Percentiles rank a stretch among this genome's conserved stretches.
These are phyloP conservation scores for Tenthredo distinguenda DNA, from an alignment of 2,888 invertebrate genomes.

Conservation along the genomic window DNA sequence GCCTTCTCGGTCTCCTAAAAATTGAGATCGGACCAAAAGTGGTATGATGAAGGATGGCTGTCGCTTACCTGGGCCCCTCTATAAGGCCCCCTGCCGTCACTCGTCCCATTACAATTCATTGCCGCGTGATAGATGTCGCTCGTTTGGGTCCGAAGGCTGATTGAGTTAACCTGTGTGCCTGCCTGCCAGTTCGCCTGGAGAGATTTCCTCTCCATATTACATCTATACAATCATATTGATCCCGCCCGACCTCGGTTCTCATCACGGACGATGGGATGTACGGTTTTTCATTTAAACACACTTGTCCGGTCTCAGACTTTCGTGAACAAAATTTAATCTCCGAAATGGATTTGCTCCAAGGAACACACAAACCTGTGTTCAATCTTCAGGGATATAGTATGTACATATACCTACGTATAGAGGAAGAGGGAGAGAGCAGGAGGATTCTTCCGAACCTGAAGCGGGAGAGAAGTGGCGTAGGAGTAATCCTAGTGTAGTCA, in stretches of 20 bases:
- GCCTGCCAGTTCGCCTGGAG: slow-evolving; percentile 13
- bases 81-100: slow-evolving; percentile 65
- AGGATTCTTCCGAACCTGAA: background rate
- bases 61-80: slow-evolving; percentile 64
- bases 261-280: background rate
- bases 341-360: background rate
- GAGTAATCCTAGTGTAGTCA: slow-evolving; percentile 41
- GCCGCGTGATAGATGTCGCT: slow-evolving; percentile 72
- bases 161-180: slow-evolving; percentile 64
- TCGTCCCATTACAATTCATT: slow-evolving; percentile 71
- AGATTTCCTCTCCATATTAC: slow-evolving; percentile 20
- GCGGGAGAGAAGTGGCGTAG: slow-evolving; percentile 8
- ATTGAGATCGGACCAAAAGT: slow-evolving; percentile 53
- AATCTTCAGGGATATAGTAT: background rate
- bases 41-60: slow-evolving; percentile 71
- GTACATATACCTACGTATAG: background rate
- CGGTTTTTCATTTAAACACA: background rate
- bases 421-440: background rate
- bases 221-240: slow-evolving; percentile 7
- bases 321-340: background rate
- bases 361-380: background rate
- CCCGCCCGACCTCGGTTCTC: background rate
- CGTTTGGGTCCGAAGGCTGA: slow-evolving; percentile 70
- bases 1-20: slow-evolving; percentile 29
- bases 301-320: background rate